Base-by-base conservation (phyloP, 2,888 invertebrate genomes). In the Podotricha telesiphe region DNA sequence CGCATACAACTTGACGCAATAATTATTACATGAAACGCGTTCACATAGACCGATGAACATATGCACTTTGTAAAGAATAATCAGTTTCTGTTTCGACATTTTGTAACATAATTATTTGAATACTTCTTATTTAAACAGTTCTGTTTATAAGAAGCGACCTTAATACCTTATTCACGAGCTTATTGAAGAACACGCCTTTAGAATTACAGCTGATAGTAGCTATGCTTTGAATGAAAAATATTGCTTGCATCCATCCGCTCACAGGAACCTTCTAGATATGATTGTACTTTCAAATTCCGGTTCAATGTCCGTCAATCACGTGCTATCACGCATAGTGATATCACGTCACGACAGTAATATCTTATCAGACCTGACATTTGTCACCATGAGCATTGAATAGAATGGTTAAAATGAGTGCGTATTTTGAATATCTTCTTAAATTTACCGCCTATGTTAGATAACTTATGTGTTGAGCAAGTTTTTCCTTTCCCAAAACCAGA, bases 281-380 rank as follows among this genome's bases (percentile, higher is more conserved):
- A 1, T 22, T 15, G 1, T 28, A 28, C 40, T 47, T 47, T 61
- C 22, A n/a, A 50, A 67, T 6, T 68, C 70, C 72, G 72, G 72
- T 70, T 70, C 70, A 72, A 72, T 15, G 70, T 70, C 58, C 72
- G 65, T 53, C 47, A 59, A n/a, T 53, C 42, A 62, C 40, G 62
- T 42, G 34, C 34, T 56, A 56, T 51, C 66, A 64, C 37, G 17
- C 42, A 15, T 45, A 15, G 0, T 17, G 62, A 71, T 69, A 69
- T 17, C n/a, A n/a, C n/a, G n/a, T n/a, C n/a, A n/a, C n/a, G n/a
- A n/a, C n/a, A n/a, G n/a, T 42, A 19, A 11, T 69, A 69, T 69
- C 67, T 70, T 68, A 72, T 72, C 70, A 17, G 28, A 28, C 62
- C n/a, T 51, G 48, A 66, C 56, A 19, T n/a, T n/a, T 28, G 50